Evolutionary conservation across 2,888 invertebrate species (phyloP).

Genomic region (Malthinus flaveolus): DNA sequence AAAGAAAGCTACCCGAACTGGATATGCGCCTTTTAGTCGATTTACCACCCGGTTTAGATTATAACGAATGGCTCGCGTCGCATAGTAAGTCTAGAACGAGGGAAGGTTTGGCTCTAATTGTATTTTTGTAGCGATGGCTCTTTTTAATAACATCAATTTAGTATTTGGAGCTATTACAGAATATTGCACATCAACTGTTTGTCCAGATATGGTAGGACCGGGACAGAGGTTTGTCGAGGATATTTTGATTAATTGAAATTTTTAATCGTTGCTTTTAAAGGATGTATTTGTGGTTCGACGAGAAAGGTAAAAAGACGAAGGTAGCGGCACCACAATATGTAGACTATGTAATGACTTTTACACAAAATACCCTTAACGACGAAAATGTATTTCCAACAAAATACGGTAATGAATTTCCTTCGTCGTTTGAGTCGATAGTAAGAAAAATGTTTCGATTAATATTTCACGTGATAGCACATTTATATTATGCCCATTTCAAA

Average conservation of each 20-base stretch:
- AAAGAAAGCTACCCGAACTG: conserved; percentile 91
- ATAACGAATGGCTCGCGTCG: conserved; percentile 99
- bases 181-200: conserved; percentile 94
- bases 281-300: conserved; percentile 97
- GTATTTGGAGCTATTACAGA: conserved; percentile 98
- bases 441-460: conserved; percentile 94
- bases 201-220: conserved; percentile 97
- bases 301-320: conserved; percentile 97
- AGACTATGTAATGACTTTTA: conserved; percentile 98
- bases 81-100: conserved; percentile 75
- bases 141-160: conserved; percentile 98
- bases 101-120: conserved; percentile 6
- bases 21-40: conserved; percentile 93
- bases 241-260: not conserved
- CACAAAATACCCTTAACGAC: conserved; percentile 95
- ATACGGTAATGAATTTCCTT: conserved; percentile 95
- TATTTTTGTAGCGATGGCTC: conserved; percentile 79
- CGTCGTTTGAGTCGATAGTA: conserved; percentile 91
- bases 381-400: conserved; percentile 98
- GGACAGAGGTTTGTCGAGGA: conserved; percentile 73
- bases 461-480: conserved; percentile 97
- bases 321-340: conserved; percentile 98
- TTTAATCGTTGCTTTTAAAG: conserved; percentile 57
- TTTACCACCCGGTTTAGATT: conserved; percentile 93
- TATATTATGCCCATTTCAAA: conserved; percentile 97